A percentile compares a stretch with the other conserved stretches of the same genome.
These are phyloP conservation scores for Barbus barbus DNA, from an alignment of 2,113 vertebrate species.

Conservation along the genomic window DNA sequence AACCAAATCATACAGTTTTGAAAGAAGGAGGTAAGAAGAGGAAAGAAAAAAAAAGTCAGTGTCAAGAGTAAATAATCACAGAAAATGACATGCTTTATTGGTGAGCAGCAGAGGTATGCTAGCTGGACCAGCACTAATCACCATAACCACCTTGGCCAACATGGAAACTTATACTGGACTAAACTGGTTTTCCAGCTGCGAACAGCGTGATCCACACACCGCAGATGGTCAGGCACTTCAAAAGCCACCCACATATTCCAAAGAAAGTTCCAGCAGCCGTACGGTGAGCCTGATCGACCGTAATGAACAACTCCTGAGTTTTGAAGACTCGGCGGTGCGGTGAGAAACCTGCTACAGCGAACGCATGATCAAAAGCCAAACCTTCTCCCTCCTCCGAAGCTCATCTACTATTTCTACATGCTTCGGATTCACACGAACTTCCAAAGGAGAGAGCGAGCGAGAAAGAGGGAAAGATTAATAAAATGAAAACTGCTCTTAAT, in stretches of 20 bases:
- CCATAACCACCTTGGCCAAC: background rate
- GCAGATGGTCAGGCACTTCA: constrained; percentile 21
- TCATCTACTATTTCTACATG: background rate
- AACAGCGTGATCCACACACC: background rate
- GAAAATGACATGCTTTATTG: background rate
- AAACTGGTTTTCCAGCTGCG: background rate
- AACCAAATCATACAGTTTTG: background rate
- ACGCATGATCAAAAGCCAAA: constrained; percentile 41
- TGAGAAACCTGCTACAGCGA: background rate
- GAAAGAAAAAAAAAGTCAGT: background rate
- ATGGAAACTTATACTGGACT: background rate
- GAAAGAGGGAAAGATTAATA: background rate
- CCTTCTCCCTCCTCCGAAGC: background rate
- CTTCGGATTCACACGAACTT: constrained; percentile 2
- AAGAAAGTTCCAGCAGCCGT: constrained; percentile 13
- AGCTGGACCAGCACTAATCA: background rate
- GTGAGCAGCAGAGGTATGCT: background rate
- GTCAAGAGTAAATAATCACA: background rate
- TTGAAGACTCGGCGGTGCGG: background rate
- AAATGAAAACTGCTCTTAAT: constrained; percentile 1
- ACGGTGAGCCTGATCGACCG: constrained; percentile 11
- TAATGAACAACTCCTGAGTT: constrained; percentile 42
- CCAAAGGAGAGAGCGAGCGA: background rate
- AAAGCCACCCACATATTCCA: background rate
- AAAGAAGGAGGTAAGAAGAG: background rate